Evolutionary conservation across 2,113 vertebrate species (phyloP), one percentile per base, ranked within the genome.

Genomic region (Cepphus grylle): DNA sequence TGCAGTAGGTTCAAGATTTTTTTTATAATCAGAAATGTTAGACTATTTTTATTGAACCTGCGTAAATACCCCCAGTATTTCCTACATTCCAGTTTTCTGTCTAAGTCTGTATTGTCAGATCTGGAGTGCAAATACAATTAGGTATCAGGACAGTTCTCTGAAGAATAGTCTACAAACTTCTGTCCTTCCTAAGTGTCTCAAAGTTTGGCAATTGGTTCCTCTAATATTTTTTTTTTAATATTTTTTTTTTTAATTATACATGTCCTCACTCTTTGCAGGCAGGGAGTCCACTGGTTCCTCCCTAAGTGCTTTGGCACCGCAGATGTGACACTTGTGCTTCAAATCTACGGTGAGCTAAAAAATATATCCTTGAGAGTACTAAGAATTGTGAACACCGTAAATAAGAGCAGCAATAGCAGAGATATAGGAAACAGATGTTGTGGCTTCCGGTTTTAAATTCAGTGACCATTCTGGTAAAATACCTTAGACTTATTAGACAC

Each of bases 381-480:
- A 23, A 16, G 87, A 85, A 40, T 34, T 85, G 65, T 67, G 92
- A 91, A 63, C 32, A 32, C n/a, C 45, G 69, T 74, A 67, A 94
- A 67, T 78, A 71, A 84, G 70, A 79, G 61, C 92, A 91, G 88
- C 42, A 55, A 52, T 36, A 89, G 56, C 73, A 79, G 25, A 71
- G 69, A 32, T 22, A 81, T 45, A n/a, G 23, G 56, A 79, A 94
- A 81, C 65, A 69, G 90, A 95, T 94, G 90, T 55, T 81, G 72
- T 47, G 61, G 90, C 55, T 96, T 91, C 78, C 2, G 2, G 45
- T 12, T 89, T 82, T 86, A 90, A 90, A 85, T 65, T 72, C 50
- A 56, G 30, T 55, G 58, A 47, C 58, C 5, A 0, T 56, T 93
- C 82, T 92, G 90, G 88, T 82, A 88, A 90, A 90, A 65, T 47